These are phyloP conservation scores for Eupithecia abbreviata DNA, from an alignment of 2,888 invertebrate genomes.

Conservation along the genomic window DNA sequence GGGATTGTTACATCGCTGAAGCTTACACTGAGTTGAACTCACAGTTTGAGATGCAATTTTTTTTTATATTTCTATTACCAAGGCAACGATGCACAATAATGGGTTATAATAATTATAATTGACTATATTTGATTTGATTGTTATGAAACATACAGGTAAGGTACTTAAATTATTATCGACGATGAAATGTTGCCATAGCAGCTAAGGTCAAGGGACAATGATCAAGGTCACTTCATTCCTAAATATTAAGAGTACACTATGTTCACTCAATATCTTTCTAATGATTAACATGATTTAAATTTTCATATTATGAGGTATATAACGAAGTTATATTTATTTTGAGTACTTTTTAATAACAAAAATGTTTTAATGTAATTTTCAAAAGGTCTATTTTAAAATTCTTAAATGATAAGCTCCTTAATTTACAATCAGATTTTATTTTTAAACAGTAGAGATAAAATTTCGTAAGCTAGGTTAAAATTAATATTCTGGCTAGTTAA, in stretches of 20 bases:
- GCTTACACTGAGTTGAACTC: background rate
- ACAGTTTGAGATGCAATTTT: background rate
- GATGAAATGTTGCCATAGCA: conserved; percentile 74
- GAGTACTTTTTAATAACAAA: conserved; percentile 53
- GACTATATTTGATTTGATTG: background rate
- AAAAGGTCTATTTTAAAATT: conserved; percentile 66
- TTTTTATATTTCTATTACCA: background rate
- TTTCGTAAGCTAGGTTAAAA: background rate
- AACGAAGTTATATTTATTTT: conserved; percentile 62
- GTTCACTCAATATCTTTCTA: conserved; percentile 64
- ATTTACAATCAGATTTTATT: conserved; percentile 42
- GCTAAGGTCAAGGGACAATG: conserved; percentile 78
- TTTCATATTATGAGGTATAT: conserved; percentile 68
- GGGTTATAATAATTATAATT: background rate
- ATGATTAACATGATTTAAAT: conserved; percentile 64
- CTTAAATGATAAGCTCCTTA: conserved; percentile 79
- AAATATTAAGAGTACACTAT: conserved; percentile 74
- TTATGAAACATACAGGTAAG: conserved; percentile 15
- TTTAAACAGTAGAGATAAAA: conserved; percentile 24
- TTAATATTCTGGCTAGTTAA: background rate
- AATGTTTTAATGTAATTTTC: conserved; percentile 51
- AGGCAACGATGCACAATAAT: background rate
- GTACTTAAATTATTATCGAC: conserved; percentile 44
- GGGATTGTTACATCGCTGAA: background rate
- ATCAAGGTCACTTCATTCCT: conserved; percentile 82